Base-by-base conservation (phyloP, 2,888 invertebrate genomes). In the Onthophagus sagittarius region DNA sequence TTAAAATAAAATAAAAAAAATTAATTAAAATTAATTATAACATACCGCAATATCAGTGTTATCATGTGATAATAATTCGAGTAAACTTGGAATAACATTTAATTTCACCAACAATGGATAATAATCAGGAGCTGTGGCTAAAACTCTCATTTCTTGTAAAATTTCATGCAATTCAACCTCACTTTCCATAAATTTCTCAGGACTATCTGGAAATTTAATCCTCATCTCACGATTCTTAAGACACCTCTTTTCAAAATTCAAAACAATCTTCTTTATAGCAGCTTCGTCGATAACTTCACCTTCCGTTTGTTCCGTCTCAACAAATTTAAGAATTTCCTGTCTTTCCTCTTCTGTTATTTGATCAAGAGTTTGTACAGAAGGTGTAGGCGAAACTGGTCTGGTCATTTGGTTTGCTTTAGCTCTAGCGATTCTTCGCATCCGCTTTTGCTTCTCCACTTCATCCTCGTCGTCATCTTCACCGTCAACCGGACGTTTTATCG, bases 171-270 rank as follows among this genome's bases (percentile, higher is more conserved):
- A 76, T 78, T 85, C 85, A 23, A 99, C 88, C 87, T 99, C 99
- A 74, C 98, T 98, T 80, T 99, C 94, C 93, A 99, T 98, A 84
- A 99, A 99, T 89, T 98, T 98, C 84, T 98, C 97, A 5, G 98
- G 96, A 81, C 93, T 92, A 83, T 98, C 99, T 0, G 98, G 95
- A 85, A 97, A 99, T 86, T 99, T 99, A 11, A 99, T 98, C 77
- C 99, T 89, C 94, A 98, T 95, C 86, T 99, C 99, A 83, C 98
- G 94, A 84, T 99, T 99, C 82, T 92, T 94, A 6, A 97, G 87
- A 70, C 95, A 94, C 82, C 95, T 91, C 84, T 99, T 99, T 83
- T 99, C 99, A 87, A 99, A 97, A 76, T 95, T 90, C 11, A 98
- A 87, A 15, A 98, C 91, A 82, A 98, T 90, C 82, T 94, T 93